Evolutionary conservation across 2,888 invertebrate species (phyloP).

Genomic region (Drosophila lacicola): DNA sequence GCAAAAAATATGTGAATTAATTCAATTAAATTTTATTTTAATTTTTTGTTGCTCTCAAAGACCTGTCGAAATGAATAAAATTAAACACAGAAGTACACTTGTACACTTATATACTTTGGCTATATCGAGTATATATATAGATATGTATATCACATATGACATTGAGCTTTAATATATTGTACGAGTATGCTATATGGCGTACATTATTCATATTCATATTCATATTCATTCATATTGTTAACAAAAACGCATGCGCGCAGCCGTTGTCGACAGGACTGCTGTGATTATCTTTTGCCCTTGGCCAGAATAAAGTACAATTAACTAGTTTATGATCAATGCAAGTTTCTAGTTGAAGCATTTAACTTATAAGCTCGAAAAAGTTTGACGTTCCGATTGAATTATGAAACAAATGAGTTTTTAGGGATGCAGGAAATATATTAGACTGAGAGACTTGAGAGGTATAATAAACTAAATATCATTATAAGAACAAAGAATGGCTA

Average conservation of each 20-base stretch:
- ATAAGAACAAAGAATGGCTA: no score
- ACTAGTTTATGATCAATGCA: conserved; percentile 6
- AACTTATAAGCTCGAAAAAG: conserved; percentile 1
- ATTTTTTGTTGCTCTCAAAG: conserved; percentile 16
- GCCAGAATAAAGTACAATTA: conserved; percentile 67
- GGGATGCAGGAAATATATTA: conserved; percentile 34
- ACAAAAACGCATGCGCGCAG: conserved; percentile 87
- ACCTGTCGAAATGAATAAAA: conserved; percentile 27
- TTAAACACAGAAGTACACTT: conserved; percentile 46
- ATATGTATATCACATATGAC: conserved; percentile 66
- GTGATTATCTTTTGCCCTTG: conserved; percentile 64
- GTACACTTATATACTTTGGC: conserved; percentile 46
- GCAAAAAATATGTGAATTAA: conserved; percentile 32
- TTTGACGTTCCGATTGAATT: conserved; percentile 7
- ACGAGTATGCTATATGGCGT: conserved; percentile 47
- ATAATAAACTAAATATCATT: no score
- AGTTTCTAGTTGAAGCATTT: conserved; percentile 9
- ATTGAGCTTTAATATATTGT: conserved; percentile 43
- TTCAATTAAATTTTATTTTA: conserved; percentile 3
- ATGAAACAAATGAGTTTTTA: no score
- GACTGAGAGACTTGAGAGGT: conserved; percentile 13
- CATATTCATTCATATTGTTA: conserved; percentile 52
- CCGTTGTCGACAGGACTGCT: conserved; percentile 87
- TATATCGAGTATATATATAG: conserved; percentile 48
- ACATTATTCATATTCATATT: conserved; percentile 48